Base-by-base conservation (phyloP, 2,113 vertebrate genomes). In the Polyodon spathula region DNA sequence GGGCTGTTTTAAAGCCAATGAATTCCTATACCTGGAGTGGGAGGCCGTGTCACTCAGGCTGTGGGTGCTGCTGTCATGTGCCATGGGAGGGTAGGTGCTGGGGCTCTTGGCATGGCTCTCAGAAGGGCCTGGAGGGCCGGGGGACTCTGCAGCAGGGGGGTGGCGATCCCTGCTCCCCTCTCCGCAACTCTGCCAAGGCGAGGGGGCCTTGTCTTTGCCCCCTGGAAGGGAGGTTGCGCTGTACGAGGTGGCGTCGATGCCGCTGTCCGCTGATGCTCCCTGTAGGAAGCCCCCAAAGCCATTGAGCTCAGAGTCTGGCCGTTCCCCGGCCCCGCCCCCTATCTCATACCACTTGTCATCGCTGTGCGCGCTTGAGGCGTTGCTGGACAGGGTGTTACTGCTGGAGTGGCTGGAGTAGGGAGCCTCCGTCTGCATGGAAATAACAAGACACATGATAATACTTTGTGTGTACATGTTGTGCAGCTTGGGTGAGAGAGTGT, bases 311-410 rank as follows among this genome's bases (percentile, higher is more conserved):
- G 90, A 83, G 1, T 96, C 92, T 0, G 83, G 79, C 64, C 88
- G 88, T 43, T 89, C 90, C 1, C 87, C 92, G 0, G 87, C 85
- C 2, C 93, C 89, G 0, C 90, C 82, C 57, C 82, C 78, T 0
- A 75, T 74, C n/a, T 97, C 93, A 0, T 92, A 97, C 94, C 94
- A 97, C 4, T 93, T 95, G 74, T 97, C 94, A 0, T 97, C 94
- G 0, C 94, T 97, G 80, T 95, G 93, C 66, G 89, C 83, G 0
- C 93, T 95, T 16, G 94, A 96, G 0, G 93, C 93, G 1, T 91
- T 93, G 78, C 93, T 97, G 81, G 94, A 97, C 8, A 95, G 92
- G 1, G 95, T 91, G 1, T 95, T 97, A 86, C 94, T 96, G 82
- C 94, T 96, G 37, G 94, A 97, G 74, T 97, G 94, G 82, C 94